Base-by-base conservation (phyloP, 2,888 invertebrate genomes). In the Bibio marci region DNA sequence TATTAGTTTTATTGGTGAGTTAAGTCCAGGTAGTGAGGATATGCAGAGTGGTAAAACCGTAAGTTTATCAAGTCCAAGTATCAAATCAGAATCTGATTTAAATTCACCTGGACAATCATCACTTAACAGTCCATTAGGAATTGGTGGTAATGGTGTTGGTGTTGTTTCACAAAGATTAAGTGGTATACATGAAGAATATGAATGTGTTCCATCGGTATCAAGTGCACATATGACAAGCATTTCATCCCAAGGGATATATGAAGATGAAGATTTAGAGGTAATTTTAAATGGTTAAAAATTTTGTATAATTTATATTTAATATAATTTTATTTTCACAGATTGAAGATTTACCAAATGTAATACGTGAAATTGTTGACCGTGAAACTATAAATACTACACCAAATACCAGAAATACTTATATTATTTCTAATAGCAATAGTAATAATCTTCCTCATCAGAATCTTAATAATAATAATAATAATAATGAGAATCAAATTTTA, bases 281-380 rank as follows among this genome's bases (percentile, higher is more conserved):
- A 40, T 39, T 34, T 11, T 19, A 30, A 6, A 26, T 13, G 15
- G 28, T 18, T 22, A 17, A 30, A 10, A 25, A 15, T n/a, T 35
- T 30, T 34, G 3, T 25, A 10, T 19, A 25, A 33, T 33, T 22
- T 38, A 17, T 36, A 26, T 18, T 28, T 14, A 36, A 31, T 32
- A 8, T 17, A 14, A 12, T 30, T 32, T 38, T 7, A 2, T 37
- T 35, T 38, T 46, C 47, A 38, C 33, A 71, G 50, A 79, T 80
- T 17, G 77, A 79, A 0, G 79, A 83, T 52, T 62, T 85, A 22
- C 85, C 83, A 0, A 71, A 80, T 33, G 80, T 82, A 52, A 62
- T 85, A 31, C 70, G 83, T n/a, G 81, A 82, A 1, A 82, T 83
- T 76, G 83, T 83, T 10, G 79, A 76, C 35, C n/a, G 70, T 78